phyloP scores from a whole-genome alignment of 2,797 vertebrate species.

The Acanthurus lineatus region DNA sequence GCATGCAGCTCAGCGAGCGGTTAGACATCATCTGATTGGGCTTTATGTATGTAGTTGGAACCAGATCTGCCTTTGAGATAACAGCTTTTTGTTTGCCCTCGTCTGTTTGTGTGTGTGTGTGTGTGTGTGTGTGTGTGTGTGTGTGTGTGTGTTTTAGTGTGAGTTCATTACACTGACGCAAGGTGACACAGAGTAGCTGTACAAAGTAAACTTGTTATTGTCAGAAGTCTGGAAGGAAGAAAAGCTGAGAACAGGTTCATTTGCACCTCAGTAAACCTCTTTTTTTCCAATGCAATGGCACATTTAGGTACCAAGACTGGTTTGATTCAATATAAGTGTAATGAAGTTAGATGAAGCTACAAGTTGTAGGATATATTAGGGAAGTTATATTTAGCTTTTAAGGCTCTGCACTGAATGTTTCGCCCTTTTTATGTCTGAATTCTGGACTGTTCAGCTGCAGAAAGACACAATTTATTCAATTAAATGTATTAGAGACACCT shows the following conservation, averaged over 20 bases:
- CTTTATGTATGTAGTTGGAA: conserved; percentile 11
- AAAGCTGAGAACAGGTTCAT: not conserved
- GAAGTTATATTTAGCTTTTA: not conserved
- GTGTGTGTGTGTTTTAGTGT: conserved; percentile 7
- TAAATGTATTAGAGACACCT: too few relatives aligned
- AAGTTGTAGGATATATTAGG: not conserved
- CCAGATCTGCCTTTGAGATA: conserved; percentile 40
- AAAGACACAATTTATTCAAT: too few relatives aligned
- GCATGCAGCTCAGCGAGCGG: conserved; percentile 30
- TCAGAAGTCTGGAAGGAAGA: not conserved
- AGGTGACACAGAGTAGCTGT: not conserved
- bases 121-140: not conserved
- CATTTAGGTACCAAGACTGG: not conserved
- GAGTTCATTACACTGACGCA: not conserved
- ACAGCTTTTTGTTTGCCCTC: conserved; percentile 14
- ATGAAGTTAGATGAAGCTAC: not conserved
- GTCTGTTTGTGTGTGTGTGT: not conserved
- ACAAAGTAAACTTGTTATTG: not conserved
- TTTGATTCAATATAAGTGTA: not conserved
- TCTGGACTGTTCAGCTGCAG: too few relatives aligned
- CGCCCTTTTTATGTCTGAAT: too few relatives aligned
- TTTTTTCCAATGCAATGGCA: not conserved
- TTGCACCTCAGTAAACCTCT: not conserved
- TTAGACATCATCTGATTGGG: conserved; percentile 36
- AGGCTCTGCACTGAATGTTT: too few relatives aligned